Evolutionary conservation across 2,113 vertebrate species (phyloP), one percentile per base, ranked within the genome.

Genomic region (Origma solitaria): DNA sequence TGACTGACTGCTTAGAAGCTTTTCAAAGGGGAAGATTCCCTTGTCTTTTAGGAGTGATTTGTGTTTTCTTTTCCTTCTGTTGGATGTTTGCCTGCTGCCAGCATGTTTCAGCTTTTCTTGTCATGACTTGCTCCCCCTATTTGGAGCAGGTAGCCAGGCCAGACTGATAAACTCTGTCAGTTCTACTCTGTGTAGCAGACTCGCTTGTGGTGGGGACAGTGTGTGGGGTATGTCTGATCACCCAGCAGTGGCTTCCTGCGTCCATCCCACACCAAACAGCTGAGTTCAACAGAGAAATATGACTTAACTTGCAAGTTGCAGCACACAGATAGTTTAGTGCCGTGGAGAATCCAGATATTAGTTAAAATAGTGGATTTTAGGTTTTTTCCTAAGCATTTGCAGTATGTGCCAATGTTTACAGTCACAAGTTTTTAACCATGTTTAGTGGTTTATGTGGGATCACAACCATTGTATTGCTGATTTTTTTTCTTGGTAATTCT

Each of bases 261-360:
- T 81, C 69, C 1, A 0, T 65, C 54, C 70, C 70, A 24, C 37
- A 2, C 0, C 2, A 22, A 69, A 17, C 3, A 47, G 23, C 33
- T 62, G 38, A 80, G 10, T 27, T 40, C 0, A 2, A 53, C 19
- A 10, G 10, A 40, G 22, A 4, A 50, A 28, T 42, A 19, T 8
- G 27, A 19, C 20, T 66, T 53, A 38, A 27, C 38, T 56, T 4
- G 1, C 18, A 42, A 20, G 16, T 22, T 6, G 10, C 15, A 20
- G 6, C 11, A 10, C 11, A 6, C 17, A 31, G 47, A 27, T 28
- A 85, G 14, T 25, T 40, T n/a, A 44, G 24, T 40, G 42, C 54
- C 10, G 3, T 40, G 65, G 28, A 73, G 30, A 51, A 56, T 73
- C 31, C 31, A 66, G 27, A 8, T 42, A 28, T 8, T 60, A 38